phyloP scores from a whole-genome alignment of 2,888 invertebrate species.

The Selenia dentaria region DNA sequence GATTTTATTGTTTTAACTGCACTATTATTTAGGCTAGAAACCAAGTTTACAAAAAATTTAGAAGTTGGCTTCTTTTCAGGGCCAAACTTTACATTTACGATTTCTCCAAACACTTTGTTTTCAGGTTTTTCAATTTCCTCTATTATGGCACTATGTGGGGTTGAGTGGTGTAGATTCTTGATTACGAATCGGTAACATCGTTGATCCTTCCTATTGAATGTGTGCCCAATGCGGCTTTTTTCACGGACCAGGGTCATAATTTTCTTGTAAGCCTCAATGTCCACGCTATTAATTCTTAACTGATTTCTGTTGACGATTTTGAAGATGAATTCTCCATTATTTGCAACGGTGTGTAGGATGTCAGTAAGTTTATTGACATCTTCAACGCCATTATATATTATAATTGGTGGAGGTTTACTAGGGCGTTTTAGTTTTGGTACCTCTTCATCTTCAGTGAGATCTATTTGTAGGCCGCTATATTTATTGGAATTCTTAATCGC shows the following conservation, averaged over 20 bases:
- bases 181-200: background rate
- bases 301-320: background rate
- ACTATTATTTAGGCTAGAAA: background rate
- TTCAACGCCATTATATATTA: too few relatives aligned
- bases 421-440: too few relatives aligned
- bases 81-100: constrained; percentile 4
- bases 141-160: constrained; percentile 4
- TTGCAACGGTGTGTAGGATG: too few relatives aligned
- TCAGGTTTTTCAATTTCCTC: constrained; percentile 4
- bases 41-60: background rate
- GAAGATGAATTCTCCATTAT: background rate
- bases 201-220: constrained; percentile 7
- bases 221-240: background rate
- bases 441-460: too few relatives aligned
- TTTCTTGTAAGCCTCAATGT: background rate
- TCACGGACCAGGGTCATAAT: background rate
- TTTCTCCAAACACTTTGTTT: constrained; percentile 9
- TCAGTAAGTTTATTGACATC: too few relatives aligned
- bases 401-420: too few relatives aligned
- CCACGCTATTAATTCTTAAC: constrained; percentile 2
- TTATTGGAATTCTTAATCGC: too few relatives aligned
- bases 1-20: background rate
- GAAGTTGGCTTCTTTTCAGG: constrained; percentile 2
- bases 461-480: too few relatives aligned
- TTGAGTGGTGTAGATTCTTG: constrained; percentile 2